Percentiles rank a stretch among this genome's conserved stretches.
Conservation (phyloP, 92 coral and sea anemone species). For the Palythoa grandis region DNA sequence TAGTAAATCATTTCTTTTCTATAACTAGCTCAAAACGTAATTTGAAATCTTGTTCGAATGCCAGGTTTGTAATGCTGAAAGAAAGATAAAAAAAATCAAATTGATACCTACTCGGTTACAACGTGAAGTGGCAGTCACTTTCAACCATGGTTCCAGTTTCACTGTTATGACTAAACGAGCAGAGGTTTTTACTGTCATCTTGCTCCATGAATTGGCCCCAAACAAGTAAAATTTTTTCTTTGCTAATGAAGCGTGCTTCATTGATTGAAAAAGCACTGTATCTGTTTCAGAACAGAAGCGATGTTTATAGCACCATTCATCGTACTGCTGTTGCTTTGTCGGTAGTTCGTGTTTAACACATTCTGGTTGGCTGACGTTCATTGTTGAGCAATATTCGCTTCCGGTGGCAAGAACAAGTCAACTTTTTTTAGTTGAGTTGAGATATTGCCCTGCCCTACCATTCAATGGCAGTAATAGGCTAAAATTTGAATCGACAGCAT, state of each 20-base stretch:
- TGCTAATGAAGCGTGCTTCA: slow-evolving; percentile 7
- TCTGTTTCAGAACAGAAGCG: slow-evolving; percentile 15
- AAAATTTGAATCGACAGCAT: slow-evolving; percentile 14
- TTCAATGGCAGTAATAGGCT: neutral
- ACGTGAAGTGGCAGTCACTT: slow-evolving; percentile 29
- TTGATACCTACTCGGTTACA: slow-evolving; percentile 26
- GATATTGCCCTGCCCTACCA: slow-evolving; percentile 26
- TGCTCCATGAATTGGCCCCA: neutral
- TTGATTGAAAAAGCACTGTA: slow-evolving; percentile 12
- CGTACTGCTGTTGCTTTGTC: slow-evolving; percentile 36
- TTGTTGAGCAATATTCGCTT: slow-evolving; percentile 30
- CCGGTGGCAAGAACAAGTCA: slow-evolving; percentile 18
- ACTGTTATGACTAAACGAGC: slow-evolving; percentile 41
- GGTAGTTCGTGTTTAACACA: slow-evolving; percentile 2
- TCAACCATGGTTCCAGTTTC: slow-evolving; percentile 23
- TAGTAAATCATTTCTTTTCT: neutral
- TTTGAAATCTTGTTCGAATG: neutral
- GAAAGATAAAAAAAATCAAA: slow-evolving; percentile 7
- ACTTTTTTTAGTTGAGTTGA: neutral
- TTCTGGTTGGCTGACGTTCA: slow-evolving; percentile 32
- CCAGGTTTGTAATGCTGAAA: neutral
- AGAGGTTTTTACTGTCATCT: slow-evolving; percentile 32
- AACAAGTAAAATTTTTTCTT: neutral
- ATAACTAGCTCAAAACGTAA: neutral
- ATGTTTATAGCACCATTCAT: slow-evolving; percentile 29